phyloP scores from a whole-genome alignment of 2,113 vertebrate genomes.

The Apeltes quadracus region DNA sequence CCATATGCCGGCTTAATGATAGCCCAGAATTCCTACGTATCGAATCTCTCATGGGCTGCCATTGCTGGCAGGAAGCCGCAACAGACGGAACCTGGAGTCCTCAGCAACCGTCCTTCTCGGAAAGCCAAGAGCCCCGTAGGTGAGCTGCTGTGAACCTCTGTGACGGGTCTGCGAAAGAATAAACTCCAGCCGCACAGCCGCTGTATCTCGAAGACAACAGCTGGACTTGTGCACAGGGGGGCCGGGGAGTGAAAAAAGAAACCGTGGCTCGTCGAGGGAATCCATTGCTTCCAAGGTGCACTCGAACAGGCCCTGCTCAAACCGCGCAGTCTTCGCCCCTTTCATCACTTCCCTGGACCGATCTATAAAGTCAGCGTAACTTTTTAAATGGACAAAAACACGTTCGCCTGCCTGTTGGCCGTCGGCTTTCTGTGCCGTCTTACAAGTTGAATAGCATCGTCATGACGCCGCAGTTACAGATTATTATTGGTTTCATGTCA shows the following conservation, averaged over 20 bases:
- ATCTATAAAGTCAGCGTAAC: no score
- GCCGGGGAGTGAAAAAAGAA: constrained; percentile 7
- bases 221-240: constrained; percentile 37
- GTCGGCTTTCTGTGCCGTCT: no score
- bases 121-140: constrained; percentile 47
- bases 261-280: background rate
- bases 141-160: constrained; percentile 63
- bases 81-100: constrained; percentile 34
- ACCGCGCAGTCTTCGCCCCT: constrained; percentile 4
- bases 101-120: constrained; percentile 19
- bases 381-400: no score
- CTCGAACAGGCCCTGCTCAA: constrained; percentile 2
- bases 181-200: constrained; percentile 22
- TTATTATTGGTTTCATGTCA: no score
- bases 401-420: no score
- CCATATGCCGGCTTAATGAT: constrained; percentile 64
- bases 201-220: constrained; percentile 33
- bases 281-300: constrained; percentile 9
- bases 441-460: no score
- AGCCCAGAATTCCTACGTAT: constrained; percentile 53
- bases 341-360: constrained; percentile 2
- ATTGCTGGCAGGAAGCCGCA: constrained; percentile 49
- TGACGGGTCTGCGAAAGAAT: constrained; percentile 31
- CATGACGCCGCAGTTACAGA: no score
- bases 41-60: constrained; percentile 57